Base-by-base conservation (phyloP, 2,888 invertebrate species). In the Lamproptera curius region DNA sequence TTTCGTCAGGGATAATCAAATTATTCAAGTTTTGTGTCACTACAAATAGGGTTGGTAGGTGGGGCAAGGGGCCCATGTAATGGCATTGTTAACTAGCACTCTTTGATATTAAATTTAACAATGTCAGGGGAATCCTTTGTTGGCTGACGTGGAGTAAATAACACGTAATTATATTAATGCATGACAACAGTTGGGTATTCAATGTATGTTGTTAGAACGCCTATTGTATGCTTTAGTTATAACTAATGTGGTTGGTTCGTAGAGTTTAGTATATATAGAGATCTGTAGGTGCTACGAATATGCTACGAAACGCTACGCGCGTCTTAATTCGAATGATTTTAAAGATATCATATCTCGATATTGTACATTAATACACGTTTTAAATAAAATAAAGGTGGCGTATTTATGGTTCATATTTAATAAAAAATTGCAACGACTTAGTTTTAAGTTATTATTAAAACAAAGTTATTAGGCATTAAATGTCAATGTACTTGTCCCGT, bases 11-110 rank as follows among this genome's bases (percentile, higher is more conserved):
- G 34, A 46, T 40, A 46, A 46, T 34, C 46, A 46, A 46, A 46
- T 43, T 40, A 47, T 36, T 40, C 38, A 13, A 45, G 51, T 49
- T 45, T 43, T 38, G 44, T 49, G 45, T 50, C 37, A 35, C 46
- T 17, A 41, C 35, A 41, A 46, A 40, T 15, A 41, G 15, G 20
- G 28, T 6, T 4, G 23, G 40, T 13, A 13, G 37, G 37, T 28
- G 39, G 26, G 15, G 9, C 36, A n/a, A 2, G 35, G 13, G 16
- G 20, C 4, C 11, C 10, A 16, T 13, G 28, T 11, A 14, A 16
- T 15, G 15, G 28, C 10, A 16, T 39, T 46, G 40, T 28, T 26
- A n/a, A 34, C 23, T 17, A 15, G 23, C 46, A 46, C 46, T 43
- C 42, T 26, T 10, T 11, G 23, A 39, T 46, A 34, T 46, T 20